A percentile compares a stretch with the other conserved stretches of the same genome.
These are phyloP conservation scores for Melopsittacus undulatus DNA, from an alignment of 2,797 vertebrate species.

Conservation along the genomic window DNA sequence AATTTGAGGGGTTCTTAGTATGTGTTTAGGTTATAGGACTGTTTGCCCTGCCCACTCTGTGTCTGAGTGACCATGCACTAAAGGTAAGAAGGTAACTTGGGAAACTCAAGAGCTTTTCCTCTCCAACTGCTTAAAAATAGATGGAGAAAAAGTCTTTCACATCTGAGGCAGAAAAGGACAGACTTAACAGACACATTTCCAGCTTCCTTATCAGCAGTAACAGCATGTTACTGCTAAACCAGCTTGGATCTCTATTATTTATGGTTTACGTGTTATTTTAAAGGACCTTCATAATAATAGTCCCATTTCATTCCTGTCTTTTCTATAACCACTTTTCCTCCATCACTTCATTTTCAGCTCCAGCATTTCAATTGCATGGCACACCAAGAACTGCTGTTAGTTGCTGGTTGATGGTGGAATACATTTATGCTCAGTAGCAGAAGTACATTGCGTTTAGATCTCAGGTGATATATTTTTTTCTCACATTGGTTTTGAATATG, in stretches of 20 bases:
- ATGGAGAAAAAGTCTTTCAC: neutral
- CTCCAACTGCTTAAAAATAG: neutral
- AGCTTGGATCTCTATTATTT: neutral
- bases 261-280: neutral
- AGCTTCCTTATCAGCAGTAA: neutral
- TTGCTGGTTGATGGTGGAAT: neutral
- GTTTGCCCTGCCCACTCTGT: neutral
- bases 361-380: rapidly evolving
- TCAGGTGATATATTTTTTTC: neutral
- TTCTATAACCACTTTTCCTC: neutral
- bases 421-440: neutral
- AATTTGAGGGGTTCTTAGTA: neutral
- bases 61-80: neutral
- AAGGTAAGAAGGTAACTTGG: neutral
- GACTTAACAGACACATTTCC: neutral
- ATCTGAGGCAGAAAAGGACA: neutral
- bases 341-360: neutral
- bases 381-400: neutral
- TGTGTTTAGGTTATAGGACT: neutral
- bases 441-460: neutral
- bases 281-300: neutral
- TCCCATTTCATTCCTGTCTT: neutral
- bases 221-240: neutral
- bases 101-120: neutral
- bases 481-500: neutral